Percentiles rank a stretch among this genome's conserved stretches.
These are phyloP conservation scores for Calliphora vicina DNA, from an alignment of 1,140 invertebrate genomes.

Conservation along the genomic window DNA sequence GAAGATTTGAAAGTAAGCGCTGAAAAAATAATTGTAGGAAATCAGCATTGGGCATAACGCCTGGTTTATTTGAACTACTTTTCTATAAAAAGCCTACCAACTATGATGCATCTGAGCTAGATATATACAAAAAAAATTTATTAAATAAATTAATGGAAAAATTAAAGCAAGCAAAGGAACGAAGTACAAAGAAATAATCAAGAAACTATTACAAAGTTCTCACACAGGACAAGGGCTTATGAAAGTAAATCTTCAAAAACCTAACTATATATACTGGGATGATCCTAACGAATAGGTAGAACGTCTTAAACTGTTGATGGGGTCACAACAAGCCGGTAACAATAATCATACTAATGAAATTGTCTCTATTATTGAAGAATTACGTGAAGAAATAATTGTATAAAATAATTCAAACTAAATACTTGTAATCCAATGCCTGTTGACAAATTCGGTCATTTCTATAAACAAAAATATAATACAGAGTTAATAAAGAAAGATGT, in stretches of 20 bases:
- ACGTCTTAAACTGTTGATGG: conserved; percentile 51
- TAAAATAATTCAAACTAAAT: no score
- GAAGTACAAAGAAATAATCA: background rate
- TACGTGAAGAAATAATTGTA: conserved; percentile 36
- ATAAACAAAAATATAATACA: no score
- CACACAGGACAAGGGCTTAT: background rate
- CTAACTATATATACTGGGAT: conserved; percentile 58
- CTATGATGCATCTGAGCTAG: conserved; percentile 43
- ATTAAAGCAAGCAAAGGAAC: background rate
- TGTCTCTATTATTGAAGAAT: conserved; percentile 43
- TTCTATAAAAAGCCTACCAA: conserved; percentile 39
- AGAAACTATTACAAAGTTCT: background rate
- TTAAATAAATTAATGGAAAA: conserved; percentile 30
- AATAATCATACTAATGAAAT: conserved; percentile 62
- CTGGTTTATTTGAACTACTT: background rate
- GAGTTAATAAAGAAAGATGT: no score
- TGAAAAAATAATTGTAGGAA: background rate
- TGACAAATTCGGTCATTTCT: no score
- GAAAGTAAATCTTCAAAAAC: conserved; percentile 10
- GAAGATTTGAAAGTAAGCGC: no score
- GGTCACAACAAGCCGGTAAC: conserved; percentile 57
- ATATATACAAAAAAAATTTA: conserved; percentile 47
- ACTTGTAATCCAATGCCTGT: no score
- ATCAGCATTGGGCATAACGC: background rate
- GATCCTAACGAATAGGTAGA: conserved; percentile 61